phyloP scores from a whole-genome alignment of 2,888 invertebrate genomes.

The Horisme vitalbata region DNA sequence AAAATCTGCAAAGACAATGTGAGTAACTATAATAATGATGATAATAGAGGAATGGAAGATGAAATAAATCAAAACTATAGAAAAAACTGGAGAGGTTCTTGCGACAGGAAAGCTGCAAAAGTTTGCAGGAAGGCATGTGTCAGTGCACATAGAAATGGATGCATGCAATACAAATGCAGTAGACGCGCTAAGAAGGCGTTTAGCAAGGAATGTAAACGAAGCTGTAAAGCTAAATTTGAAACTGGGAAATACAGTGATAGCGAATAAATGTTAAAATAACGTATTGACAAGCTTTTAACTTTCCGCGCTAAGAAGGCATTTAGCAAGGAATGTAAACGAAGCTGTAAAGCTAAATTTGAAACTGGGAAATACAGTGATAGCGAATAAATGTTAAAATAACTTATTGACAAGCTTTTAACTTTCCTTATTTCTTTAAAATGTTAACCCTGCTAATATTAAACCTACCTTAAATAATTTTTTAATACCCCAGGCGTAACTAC shows the following conservation, averaged over 20 bases:
- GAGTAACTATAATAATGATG: no score
- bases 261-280: slow-evolving; percentile 5
- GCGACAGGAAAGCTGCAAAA: slow-evolving; percentile 24
- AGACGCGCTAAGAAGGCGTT: slow-evolving; percentile 8
- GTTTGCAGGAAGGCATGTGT: slow-evolving; percentile 5
- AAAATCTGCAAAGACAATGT: no score
- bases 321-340: slow-evolving; percentile 9
- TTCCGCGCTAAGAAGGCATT: no score
- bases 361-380: slow-evolving; percentile 2
- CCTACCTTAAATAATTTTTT: no score
- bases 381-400: slow-evolving; percentile 5
- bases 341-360: slow-evolving; percentile 3
- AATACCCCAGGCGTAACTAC: no score
- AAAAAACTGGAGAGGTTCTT: slow-evolving; percentile 22
- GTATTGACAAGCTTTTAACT: no score
- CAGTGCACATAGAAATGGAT: slow-evolving; percentile 3
- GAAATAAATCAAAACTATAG: slow-evolving; percentile 8
- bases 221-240: slow-evolving; percentile 3
- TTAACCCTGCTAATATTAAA: no score
- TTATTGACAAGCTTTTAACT: no score
- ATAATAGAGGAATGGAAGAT: neutral
- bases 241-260: slow-evolving; percentile 2
- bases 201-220: slow-evolving; percentile 9
- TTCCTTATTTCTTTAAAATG: no score
- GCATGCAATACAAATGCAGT: slow-evolving; percentile 11